These are phyloP conservation scores for Phrynocephalus versicolor DNA, from an alignment of 2,113 vertebrate species.

Conservation along the genomic window DNA sequence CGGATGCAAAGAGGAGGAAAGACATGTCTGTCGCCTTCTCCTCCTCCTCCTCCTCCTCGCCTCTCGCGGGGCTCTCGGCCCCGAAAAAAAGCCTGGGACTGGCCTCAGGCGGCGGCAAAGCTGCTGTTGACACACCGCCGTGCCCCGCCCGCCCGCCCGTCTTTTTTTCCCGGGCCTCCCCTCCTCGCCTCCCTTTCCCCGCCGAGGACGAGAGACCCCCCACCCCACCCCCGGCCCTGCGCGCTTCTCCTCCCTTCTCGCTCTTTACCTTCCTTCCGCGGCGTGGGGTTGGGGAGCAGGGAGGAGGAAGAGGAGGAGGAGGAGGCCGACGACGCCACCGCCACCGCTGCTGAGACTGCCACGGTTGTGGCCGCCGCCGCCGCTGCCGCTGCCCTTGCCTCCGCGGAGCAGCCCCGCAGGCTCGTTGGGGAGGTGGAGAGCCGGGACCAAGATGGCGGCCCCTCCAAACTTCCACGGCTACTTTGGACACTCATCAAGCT, in stretches of 20 bases:
- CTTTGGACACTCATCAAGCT: slow-evolving; percentile 98
- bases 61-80: slow-evolving; percentile 56
- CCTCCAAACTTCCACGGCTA: slow-evolving; percentile 98
- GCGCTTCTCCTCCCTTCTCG: slow-evolving; percentile 9
- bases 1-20: not conserved
- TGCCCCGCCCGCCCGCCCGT: slow-evolving; percentile 26
- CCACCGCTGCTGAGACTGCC: slow-evolving; percentile 64
- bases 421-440: slow-evolving; percentile 93
- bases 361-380: slow-evolving; percentile 35
- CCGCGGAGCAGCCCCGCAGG: slow-evolving; percentile 77
- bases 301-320: slow-evolving; percentile 70
- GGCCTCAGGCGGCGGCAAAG: slow-evolving; percentile 50
- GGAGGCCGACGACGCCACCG: slow-evolving; percentile 76
- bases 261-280: slow-evolving; percentile 82
- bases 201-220: not conserved
- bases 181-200: slow-evolving; percentile 35
- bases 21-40: slow-evolving; percentile 44
- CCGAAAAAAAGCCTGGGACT: slow-evolving; percentile 57
- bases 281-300: slow-evolving; percentile 83
- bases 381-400: slow-evolving; percentile 55
- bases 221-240: not conserved
- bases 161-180: slow-evolving; percentile 69
- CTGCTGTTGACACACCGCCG: slow-evolving; percentile 19
- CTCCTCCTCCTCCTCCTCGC: slow-evolving; percentile 3
- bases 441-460: slow-evolving; percentile 98